phyloP scores from a whole-genome alignment of 64 coral and sea anemone species.

The Acropora yongei region DNA sequence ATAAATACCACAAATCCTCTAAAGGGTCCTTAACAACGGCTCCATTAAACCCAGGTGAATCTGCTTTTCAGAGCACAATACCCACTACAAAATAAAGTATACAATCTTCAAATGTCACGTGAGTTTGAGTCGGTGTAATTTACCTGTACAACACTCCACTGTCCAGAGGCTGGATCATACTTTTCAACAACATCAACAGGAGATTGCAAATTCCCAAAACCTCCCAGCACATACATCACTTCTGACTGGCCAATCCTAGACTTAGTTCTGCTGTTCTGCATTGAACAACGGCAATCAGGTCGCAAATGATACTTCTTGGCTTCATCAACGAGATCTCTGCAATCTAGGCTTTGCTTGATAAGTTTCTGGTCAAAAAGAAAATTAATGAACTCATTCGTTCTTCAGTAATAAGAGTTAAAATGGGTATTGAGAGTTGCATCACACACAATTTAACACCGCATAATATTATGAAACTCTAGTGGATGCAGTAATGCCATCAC shows the following conservation, averaged over 20 bases:
- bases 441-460: too few relatives aligned
- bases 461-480: too few relatives aligned
- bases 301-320: slow-evolving; percentile 97
- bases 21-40: too few relatives aligned
- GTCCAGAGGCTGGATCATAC: slow-evolving; percentile 80
- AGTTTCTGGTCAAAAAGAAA: slow-evolving; percentile 53
- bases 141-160: slow-evolving; percentile 75
- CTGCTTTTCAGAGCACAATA: too few relatives aligned
- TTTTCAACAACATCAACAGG: slow-evolving; percentile 93
- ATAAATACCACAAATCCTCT: too few relatives aligned
- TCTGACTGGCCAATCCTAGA: slow-evolving; percentile 81
- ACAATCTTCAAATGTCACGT: background rate
- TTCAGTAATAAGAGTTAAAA: too few relatives aligned
- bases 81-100: too few relatives aligned
- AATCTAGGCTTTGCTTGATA: slow-evolving; percentile 83
- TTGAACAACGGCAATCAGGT: slow-evolving; percentile 85
- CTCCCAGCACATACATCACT: slow-evolving; percentile 92
- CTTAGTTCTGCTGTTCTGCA: slow-evolving; percentile 86
- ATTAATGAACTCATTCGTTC: too few relatives aligned
- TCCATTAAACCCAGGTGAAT: too few relatives aligned
- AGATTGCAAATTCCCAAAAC: slow-evolving; percentile 93
- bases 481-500: too few relatives aligned
- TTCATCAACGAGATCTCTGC: slow-evolving; percentile 97
- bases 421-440: too few relatives aligned
- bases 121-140: background rate